A percentile compares a stretch with the other conserved stretches of the same genome.
Evolutionary conservation across 2,797 vertebrate species (phyloP).

Genomic region (Poecilia picta): DNA sequence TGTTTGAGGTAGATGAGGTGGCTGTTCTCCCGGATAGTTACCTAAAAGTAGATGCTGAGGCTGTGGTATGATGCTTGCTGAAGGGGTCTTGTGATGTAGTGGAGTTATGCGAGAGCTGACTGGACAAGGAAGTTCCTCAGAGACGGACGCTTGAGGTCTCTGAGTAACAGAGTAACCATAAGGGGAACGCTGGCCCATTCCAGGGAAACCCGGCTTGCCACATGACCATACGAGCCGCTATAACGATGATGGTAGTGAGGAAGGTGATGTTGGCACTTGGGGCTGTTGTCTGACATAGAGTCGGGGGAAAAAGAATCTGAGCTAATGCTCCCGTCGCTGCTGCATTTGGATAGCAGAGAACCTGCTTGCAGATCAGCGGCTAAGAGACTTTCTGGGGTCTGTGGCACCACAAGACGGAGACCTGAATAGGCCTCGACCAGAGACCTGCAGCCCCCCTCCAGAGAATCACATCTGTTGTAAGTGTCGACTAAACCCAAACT

Average conservation of each 20-base stretch:
- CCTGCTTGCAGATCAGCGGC: slow-evolving; percentile 84
- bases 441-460: slow-evolving; percentile 89
- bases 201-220: slow-evolving; percentile 36
- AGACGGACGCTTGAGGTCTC: slow-evolving; percentile 81
- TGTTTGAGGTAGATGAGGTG: slow-evolving; percentile 65
- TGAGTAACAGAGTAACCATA: slow-evolving; percentile 44
- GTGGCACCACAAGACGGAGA: slow-evolving; percentile 83
- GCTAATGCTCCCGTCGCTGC: slow-evolving; percentile 91
- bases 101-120: slow-evolving; percentile 65
- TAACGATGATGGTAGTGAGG: slow-evolving; percentile 59
- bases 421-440: slow-evolving; percentile 87
- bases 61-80: slow-evolving; percentile 81
- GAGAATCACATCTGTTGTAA: slow-evolving; percentile 89
- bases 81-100: slow-evolving; percentile 76
- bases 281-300: slow-evolving; percentile 84
- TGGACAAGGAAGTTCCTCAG: slow-evolving; percentile 81
- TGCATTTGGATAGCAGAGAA: slow-evolving; percentile 89
- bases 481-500: slow-evolving; percentile 80
- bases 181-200: slow-evolving; percentile 41
- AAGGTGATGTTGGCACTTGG: slow-evolving; percentile 87
- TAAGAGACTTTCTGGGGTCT: slow-evolving; percentile 86
- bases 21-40: slow-evolving; percentile 82
- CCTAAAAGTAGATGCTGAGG: slow-evolving; percentile 78
- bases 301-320: slow-evolving; percentile 92
- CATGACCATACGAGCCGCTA: slow-evolving; percentile 35